These are phyloP conservation scores for Pampusana beccarii DNA, from an alignment of 2,113 vertebrate species.

Conservation along the genomic window DNA sequence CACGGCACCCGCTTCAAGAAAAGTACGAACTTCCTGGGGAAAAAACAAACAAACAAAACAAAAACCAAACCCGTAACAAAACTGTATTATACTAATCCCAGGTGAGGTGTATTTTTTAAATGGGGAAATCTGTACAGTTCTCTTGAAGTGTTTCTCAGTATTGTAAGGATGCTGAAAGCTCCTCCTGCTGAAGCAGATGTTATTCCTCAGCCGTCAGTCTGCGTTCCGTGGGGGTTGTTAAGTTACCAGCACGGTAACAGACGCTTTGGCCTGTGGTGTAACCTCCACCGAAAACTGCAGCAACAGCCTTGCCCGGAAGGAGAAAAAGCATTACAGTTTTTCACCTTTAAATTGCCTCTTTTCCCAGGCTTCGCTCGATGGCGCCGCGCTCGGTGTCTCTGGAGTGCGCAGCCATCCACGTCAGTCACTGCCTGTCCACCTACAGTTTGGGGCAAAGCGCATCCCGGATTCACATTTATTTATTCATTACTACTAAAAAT, in stretches of 20 bases:
- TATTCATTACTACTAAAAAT: neutral
- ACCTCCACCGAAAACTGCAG: neutral
- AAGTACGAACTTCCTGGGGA: fast-evolving
- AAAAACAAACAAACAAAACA: no score
- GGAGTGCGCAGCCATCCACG: fast-evolving
- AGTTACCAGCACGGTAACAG: neutral
- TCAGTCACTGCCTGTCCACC: neutral
- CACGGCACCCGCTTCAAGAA: neutral
- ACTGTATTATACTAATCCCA: neutral
- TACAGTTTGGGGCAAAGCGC: fast-evolving
- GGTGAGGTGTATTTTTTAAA: neutral
- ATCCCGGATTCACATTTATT: neutral
- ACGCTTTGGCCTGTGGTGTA: fast-evolving
- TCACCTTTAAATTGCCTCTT: neutral
- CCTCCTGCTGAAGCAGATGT: neutral
- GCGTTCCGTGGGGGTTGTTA: neutral
- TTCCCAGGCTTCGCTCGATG: neutral
- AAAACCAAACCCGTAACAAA: neutral
- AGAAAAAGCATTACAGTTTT: neutral
- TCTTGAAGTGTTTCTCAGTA: neutral
- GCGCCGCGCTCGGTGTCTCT: neutral
- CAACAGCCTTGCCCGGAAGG: neutral
- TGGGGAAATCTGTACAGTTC: neutral
- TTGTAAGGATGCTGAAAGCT: neutral
- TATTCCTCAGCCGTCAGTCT: neutral